Conservation (phyloP, 2,888 invertebrate species). For the Synergus itoensis region DNA sequence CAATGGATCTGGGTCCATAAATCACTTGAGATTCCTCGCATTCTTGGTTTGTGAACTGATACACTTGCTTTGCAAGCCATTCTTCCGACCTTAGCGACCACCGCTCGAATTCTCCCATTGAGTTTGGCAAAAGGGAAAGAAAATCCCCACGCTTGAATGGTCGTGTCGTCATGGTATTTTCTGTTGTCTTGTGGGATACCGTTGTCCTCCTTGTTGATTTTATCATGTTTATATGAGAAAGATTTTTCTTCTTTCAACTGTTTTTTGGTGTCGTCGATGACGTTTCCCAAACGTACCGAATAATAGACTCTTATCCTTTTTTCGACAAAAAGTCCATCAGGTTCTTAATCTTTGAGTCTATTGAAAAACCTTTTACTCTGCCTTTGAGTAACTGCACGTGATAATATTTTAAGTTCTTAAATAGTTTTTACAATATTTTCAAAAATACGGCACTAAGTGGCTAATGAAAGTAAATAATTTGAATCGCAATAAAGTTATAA, state of each 20-base stretch:
- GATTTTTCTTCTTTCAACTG: conserved; percentile 47
- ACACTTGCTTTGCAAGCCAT: conserved; percentile 72
- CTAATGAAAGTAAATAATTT: no score
- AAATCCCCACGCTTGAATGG: conserved; percentile 54
- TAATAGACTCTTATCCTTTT: conserved; percentile 22
- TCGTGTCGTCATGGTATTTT: conserved; percentile 59
- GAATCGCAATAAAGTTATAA: no score
- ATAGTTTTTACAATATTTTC: background rate
- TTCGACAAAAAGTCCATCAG: conserved; percentile 28
- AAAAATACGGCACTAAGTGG: conserved; percentile 40
- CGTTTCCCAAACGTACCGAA: conserved; percentile 3
- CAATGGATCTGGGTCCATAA: conserved; percentile 61
- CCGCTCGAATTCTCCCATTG: conserved; percentile 52
- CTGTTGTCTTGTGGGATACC: conserved; percentile 36
- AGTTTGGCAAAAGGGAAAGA: conserved; percentile 47
- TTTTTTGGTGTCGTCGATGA: conserved; percentile 28
- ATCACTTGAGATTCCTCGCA: conserved; percentile 69
- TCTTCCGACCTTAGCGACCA: conserved; percentile 69
- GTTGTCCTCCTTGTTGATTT: conserved; percentile 68
- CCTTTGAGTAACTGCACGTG: background rate
- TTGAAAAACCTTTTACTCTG: conserved; percentile 17
- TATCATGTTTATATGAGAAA: conserved; percentile 68
- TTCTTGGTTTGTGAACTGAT: conserved; percentile 67
- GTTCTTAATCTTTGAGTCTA: conserved; percentile 13
- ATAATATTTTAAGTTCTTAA: background rate